Evolutionary conservation across 1,140 invertebrate genomes (phyloP).

Genomic region (Drosophila tropicalis): DNA sequence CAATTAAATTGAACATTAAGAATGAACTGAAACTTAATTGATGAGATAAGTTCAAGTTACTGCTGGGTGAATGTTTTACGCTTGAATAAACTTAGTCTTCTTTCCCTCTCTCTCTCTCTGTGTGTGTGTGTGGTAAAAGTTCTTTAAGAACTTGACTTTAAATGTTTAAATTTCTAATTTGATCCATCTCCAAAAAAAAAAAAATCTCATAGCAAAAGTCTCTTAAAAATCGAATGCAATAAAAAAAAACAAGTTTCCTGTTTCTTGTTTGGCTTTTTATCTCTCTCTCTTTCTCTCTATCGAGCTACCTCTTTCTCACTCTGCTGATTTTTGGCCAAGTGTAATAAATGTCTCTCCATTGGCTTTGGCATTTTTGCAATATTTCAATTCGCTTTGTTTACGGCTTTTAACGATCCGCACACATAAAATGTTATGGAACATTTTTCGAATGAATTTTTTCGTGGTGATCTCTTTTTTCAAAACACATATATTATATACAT

Average conservation of each 20-base stretch:
- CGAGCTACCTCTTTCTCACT: neutral
- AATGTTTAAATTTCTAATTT: conserved; percentile 1
- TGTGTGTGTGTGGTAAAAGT: neutral
- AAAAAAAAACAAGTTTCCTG: conserved; percentile 12
- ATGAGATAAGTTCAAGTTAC: conserved; percentile 54
- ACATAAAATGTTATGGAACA: conserved; percentile 50
- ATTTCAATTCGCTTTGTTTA: conserved; percentile 41
- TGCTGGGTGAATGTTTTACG: conserved; percentile 21
- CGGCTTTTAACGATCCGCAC: conserved; percentile 50
- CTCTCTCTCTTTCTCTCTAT: neutral
- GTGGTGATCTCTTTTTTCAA: too few relatives aligned
- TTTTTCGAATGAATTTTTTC: conserved; percentile 21
- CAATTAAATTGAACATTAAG: conserved; percentile 58
- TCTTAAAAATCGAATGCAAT: neutral
- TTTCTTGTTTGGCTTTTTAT: neutral
- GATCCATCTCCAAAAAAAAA: neutral
- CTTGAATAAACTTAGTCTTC: conserved; percentile 24
- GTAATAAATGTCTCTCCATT: conserved; percentile 15
- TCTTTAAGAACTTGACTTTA: conserved; percentile 29
- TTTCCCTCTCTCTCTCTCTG: too few relatives aligned
- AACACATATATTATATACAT: too few relatives aligned
- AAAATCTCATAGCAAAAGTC: neutral
- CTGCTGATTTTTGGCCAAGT: neutral
- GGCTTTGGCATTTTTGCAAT: conserved; percentile 15
- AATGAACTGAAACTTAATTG: conserved; percentile 67